Percentiles rank a stretch among this genome's conserved stretches.
Evolutionary conservation across 2,797 vertebrate genomes (phyloP).

Genomic region (Heliangelus exortis): DNA sequence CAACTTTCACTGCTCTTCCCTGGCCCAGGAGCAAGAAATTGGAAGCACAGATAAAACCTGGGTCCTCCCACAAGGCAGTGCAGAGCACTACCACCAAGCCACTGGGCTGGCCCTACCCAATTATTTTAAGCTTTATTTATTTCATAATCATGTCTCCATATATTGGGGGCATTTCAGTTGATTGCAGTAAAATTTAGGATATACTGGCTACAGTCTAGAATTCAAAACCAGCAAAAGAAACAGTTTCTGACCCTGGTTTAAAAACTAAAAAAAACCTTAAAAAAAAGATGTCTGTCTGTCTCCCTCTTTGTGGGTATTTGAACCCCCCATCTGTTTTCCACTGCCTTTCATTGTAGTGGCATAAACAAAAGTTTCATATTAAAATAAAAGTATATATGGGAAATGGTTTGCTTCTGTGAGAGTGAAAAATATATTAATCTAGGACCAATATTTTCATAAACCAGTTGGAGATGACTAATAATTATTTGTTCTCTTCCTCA

Average conservation of each 20-base stretch:
- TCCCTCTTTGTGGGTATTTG: constrained; percentile 59
- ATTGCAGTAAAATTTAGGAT: constrained; percentile 71
- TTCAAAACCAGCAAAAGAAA: constrained; percentile 66
- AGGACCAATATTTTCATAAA: constrained; percentile 71
- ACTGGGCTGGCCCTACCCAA: constrained; percentile 75
- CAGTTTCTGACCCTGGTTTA: constrained; percentile 62
- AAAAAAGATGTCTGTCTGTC: constrained; percentile 16
- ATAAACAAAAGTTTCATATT: constrained; percentile 53
- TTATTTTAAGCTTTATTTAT: constrained; percentile 79
- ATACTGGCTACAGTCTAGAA: constrained; percentile 71
- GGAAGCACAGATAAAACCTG: constrained; percentile 44
- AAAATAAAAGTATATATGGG: constrained; percentile 72
- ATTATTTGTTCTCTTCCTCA: constrained; percentile 64
- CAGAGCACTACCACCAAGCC: constrained; percentile 68
- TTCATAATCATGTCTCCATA: constrained; percentile 77
- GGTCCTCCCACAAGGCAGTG: constrained; percentile 67
- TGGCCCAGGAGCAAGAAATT: constrained; percentile 48
- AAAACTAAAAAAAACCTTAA: not conserved
- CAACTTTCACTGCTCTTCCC: constrained; percentile 34
- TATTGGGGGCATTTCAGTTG: constrained; percentile 64
- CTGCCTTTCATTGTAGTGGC: constrained; percentile 63
- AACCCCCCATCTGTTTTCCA: constrained; percentile 65
- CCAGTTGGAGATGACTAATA: constrained; percentile 57
- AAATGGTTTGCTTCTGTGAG: constrained; percentile 71
- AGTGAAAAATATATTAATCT: constrained; percentile 64